Percentiles rank a stretch among this genome's conserved stretches.
Evolutionary conservation across 2,888 invertebrate genomes (phyloP).

Genomic region (Halictus ligatus): DNA sequence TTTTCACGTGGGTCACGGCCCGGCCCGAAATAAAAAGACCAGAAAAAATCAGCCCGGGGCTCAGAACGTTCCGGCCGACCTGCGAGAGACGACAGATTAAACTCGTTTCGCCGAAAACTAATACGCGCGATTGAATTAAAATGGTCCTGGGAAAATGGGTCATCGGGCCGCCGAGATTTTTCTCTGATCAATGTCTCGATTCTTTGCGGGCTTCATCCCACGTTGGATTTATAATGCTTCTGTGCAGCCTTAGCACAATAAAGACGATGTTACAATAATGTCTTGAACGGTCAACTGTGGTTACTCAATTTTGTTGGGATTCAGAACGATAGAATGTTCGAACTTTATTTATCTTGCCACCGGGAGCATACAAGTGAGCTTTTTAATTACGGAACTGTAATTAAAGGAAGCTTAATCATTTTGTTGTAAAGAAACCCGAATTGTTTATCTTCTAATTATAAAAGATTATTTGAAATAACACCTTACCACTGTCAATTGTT

Average conservation of each 20-base stretch:
- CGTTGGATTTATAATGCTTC: neutral
- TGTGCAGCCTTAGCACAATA: neutral
- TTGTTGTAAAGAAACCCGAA: no score
- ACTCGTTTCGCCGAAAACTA: slow-evolving; percentile 27
- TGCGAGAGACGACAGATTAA: slow-evolving; percentile 24
- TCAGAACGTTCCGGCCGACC: slow-evolving; percentile 42
- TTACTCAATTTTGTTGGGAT: neutral
- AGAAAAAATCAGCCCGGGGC: slow-evolving; percentile 37
- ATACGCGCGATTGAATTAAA: slow-evolving; percentile 23
- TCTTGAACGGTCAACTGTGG: neutral
- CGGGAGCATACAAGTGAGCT: neutral
- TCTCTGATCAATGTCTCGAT: neutral
- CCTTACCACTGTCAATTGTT: no score
- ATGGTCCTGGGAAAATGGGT: neutral
- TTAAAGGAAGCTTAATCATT: neutral
- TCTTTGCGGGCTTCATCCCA: neutral
- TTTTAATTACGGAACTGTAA: neutral
- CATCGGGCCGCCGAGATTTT: neutral
- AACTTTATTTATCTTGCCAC: neutral
- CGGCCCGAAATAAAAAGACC: neutral
- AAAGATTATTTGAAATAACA: no score
- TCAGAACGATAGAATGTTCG: neutral
- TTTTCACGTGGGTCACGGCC: slow-evolving; percentile 61
- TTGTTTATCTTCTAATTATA: no score
- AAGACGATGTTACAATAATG: neutral